Percentiles rank a stretch among this genome's conserved stretches.
These are phyloP conservation scores for Porites lobata DNA, from an alignment of 92 coral and sea anemone genomes.

Conservation along the genomic window DNA sequence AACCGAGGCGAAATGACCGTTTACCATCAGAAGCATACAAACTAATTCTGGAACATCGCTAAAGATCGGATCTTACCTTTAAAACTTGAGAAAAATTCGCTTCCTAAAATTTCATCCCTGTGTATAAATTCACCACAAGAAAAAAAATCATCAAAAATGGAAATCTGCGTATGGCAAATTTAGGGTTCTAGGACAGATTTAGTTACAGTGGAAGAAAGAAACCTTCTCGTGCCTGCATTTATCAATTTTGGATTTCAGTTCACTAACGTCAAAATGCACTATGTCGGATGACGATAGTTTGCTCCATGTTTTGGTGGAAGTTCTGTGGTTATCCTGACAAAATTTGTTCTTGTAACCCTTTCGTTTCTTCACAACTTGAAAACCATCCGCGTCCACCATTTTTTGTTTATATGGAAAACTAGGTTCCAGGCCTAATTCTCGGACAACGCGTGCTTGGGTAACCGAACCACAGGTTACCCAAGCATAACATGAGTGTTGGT, in stretches of 20 bases:
- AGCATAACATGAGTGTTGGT: too few relatives aligned
- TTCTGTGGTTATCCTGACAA: neutral
- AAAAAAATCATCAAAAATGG: neutral
- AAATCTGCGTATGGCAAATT: neutral
- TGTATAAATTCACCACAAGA: neutral
- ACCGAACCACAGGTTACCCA: too few relatives aligned
- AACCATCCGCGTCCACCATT: conserved; percentile 71
- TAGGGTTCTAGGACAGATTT: too few relatives aligned
- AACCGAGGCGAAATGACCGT: too few relatives aligned
- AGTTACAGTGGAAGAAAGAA: neutral
- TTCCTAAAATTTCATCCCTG: conserved; percentile 74
- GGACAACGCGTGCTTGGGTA: too few relatives aligned
- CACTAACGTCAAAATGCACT: conserved; percentile 30
- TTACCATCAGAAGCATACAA: too few relatives aligned
- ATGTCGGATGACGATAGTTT: neutral
- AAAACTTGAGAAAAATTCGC: conserved; percentile 70
- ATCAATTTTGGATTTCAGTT: conserved; percentile 48
- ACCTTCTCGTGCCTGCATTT: conserved; percentile 50
- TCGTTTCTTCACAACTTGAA: conserved; percentile 66
- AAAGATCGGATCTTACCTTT: conserved; percentile 45
- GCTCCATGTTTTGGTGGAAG: neutral
- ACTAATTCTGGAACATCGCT: neutral
- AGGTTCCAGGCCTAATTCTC: neutral
- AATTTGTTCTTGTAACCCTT: conserved; percentile 46
- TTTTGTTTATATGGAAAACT: neutral